A percentile compares a stretch with the other conserved stretches of the same genome.
Conservation (phyloP, 2,113 vertebrate genomes). For the Penelope pileata region DNA sequence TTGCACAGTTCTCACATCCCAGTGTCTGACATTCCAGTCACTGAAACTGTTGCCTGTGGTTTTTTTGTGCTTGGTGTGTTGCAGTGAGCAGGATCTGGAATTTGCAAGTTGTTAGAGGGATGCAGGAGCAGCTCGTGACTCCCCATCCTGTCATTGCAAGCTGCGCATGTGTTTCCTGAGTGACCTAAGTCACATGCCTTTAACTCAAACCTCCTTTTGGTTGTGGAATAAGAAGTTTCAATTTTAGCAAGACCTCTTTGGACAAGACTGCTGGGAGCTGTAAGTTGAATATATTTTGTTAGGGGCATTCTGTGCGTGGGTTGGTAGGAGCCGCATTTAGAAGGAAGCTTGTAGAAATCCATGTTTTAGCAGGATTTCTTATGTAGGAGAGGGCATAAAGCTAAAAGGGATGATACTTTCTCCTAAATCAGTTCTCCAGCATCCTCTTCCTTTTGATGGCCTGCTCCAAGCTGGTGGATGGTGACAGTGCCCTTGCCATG, state of each 20-base stretch:
- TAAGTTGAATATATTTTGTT: not conserved
- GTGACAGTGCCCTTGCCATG: not conserved
- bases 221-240: not conserved
- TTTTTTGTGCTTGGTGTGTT: not conserved
- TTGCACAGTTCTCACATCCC: not conserved
- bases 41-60: not conserved
- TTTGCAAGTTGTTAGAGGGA: not conserved
- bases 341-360: not conserved
- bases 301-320: not conserved
- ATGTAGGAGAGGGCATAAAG: not conserved
- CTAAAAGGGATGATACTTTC: not conserved
- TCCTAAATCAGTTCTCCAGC: not conserved
- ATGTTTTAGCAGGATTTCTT: not conserved
- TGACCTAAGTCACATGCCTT: not conserved
- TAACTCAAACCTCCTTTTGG: not conserved
- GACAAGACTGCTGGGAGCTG: not conserved
- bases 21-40: fast-evolving
- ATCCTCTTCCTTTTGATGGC: not conserved
- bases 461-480: not conserved
- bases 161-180: not conserved
- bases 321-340: not conserved
- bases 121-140: not conserved
- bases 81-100: not conserved
- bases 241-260: not conserved
- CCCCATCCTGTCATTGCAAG: not conserved